Percentiles rank a stretch among this genome's conserved stretches.
phyloP scores from a whole-genome alignment of 2,113 vertebrate species.

The Rhabdornis inornatus region DNA sequence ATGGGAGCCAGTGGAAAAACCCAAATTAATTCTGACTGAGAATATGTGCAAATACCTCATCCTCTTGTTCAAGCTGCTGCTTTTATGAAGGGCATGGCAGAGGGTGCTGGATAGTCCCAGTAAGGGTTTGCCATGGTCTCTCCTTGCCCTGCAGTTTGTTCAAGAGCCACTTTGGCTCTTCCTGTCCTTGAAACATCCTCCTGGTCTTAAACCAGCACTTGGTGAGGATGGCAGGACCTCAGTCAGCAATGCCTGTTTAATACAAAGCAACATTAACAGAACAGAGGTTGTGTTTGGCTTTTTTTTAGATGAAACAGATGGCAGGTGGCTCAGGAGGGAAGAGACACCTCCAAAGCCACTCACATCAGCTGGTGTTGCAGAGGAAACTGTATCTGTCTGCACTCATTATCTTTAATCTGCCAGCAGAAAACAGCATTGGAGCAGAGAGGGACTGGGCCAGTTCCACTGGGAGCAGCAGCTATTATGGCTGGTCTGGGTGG shows the following conservation, averaged over 20 bases:
- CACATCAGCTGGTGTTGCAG: background rate
- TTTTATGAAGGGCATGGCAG: background rate
- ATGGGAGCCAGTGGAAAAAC: background rate
- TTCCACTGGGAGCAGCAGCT: background rate
- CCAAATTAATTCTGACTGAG: background rate
- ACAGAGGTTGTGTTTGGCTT: background rate
- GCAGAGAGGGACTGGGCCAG: background rate
- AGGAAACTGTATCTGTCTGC: background rate
- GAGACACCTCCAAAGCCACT: conserved; percentile 31
- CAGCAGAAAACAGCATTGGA: conserved; percentile 22
- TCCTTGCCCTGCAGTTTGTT: background rate
- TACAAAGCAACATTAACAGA: background rate
- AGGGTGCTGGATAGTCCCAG: background rate
- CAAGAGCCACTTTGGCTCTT: background rate
- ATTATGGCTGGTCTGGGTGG: conserved; percentile 7
- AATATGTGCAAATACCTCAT: background rate
- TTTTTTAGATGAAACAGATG: conserved; percentile 11
- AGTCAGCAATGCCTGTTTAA: background rate
- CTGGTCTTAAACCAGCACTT: background rate
- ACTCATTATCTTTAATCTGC: conserved; percentile 50
- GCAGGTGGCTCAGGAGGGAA: conserved; percentile 32
- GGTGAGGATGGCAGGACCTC: background rate
- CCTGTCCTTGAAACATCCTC: background rate
- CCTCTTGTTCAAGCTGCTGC: background rate
- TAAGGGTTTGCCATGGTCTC: background rate